A percentile compares a stretch with the other conserved stretches of the same genome.
Evolutionary conservation across 2,888 invertebrate species (phyloP).

Genomic region (Machimus rusticus): DNA sequence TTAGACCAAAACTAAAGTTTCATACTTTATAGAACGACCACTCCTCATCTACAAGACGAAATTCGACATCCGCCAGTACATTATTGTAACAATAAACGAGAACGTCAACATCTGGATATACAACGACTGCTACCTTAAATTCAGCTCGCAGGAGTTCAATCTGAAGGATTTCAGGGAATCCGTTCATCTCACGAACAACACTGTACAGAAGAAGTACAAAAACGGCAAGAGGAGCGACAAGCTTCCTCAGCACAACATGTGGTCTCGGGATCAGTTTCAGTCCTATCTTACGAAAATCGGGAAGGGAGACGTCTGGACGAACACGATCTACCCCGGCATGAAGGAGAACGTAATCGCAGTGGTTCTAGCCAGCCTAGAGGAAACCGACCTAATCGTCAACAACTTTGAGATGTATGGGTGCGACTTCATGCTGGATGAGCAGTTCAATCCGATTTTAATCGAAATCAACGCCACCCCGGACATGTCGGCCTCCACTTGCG

Average conservation of each 20-base stretch:
- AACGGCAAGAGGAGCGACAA: conserved; percentile 65
- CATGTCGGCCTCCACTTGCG: conserved; percentile 79
- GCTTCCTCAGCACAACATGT: conserved; percentile 84
- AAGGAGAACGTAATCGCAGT: conserved; percentile 82
- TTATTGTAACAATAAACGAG: conserved; percentile 74
- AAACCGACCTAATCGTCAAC: conserved; percentile 72
- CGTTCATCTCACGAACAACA: conserved; percentile 87
- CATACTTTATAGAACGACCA: conserved; percentile 72
- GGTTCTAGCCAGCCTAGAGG: conserved; percentile 78
- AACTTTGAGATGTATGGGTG: conserved; percentile 92
- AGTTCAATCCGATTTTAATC: conserved; percentile 86
- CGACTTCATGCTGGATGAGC: conserved; percentile 88
- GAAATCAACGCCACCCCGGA: conserved; percentile 93
- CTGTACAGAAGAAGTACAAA: conserved; percentile 80
- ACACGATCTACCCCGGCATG: conserved; percentile 84
- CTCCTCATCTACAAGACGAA: conserved; percentile 84
- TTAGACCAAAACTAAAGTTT: background rate
- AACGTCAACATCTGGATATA: conserved; percentile 88
- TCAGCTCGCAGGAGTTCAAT: conserved; percentile 84
- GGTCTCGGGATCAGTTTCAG: conserved; percentile 78
- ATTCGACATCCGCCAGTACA: conserved; percentile 92
- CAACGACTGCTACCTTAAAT: conserved; percentile 82
- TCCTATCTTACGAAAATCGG: conserved; percentile 66
- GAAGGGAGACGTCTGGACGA: conserved; percentile 69
- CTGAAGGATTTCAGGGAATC: conserved; percentile 82